phyloP scores from a whole-genome alignment of 2,888 invertebrate species.

The Iphiclides podalirius region DNA sequence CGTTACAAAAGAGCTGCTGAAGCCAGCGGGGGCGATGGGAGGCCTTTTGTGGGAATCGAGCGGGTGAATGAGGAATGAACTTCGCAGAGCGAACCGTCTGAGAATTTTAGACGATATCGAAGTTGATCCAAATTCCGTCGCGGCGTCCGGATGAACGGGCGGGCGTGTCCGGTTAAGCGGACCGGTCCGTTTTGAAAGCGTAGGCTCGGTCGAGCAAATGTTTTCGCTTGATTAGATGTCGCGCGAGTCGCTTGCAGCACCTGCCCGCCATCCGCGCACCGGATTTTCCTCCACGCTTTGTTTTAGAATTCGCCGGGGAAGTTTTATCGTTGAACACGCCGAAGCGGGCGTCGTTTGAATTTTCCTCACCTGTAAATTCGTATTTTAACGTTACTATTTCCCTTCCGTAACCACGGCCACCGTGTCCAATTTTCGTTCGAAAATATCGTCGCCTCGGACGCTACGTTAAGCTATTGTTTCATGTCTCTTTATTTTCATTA shows the following conservation, averaged over 20 bases:
- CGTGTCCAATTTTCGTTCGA: slow-evolving; percentile 7
- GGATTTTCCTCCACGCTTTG: slow-evolving; percentile 67
- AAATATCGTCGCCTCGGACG: no score
- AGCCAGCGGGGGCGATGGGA: slow-evolving; percentile 24
- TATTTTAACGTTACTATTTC: slow-evolving; percentile 38
- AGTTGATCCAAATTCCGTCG: slow-evolving; percentile 31
- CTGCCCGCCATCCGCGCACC: slow-evolving; percentile 58
- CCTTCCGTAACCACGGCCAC: slow-evolving; percentile 31
- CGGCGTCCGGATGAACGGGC: slow-evolving; percentile 31
- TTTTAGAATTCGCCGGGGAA: slow-evolving; percentile 61
- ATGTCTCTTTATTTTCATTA: slow-evolving; percentile 3
- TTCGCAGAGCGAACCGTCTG: slow-evolving; percentile 39
- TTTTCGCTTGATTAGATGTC: slow-evolving; percentile 76
- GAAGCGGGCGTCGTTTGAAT: slow-evolving; percentile 64
- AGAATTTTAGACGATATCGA: slow-evolving; percentile 46
- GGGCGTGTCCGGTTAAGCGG: slow-evolving; percentile 35
- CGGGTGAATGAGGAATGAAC: slow-evolving; percentile 34
- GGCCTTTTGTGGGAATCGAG: slow-evolving; percentile 36
- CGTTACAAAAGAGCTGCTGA: slow-evolving; percentile 25
- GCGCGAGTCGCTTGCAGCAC: slow-evolving; percentile 61
- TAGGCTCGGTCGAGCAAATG: slow-evolving; percentile 61
- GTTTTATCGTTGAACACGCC: slow-evolving; percentile 58
- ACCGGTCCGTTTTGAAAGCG: slow-evolving; percentile 41
- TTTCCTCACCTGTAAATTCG: slow-evolving; percentile 43
- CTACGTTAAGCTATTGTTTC: not conserved